Percentiles rank a stretch among this genome's conserved stretches.
These are phyloP conservation scores for Hippocampus zosterae DNA, from an alignment of 2,113 vertebrate genomes.

Conservation along the genomic window DNA sequence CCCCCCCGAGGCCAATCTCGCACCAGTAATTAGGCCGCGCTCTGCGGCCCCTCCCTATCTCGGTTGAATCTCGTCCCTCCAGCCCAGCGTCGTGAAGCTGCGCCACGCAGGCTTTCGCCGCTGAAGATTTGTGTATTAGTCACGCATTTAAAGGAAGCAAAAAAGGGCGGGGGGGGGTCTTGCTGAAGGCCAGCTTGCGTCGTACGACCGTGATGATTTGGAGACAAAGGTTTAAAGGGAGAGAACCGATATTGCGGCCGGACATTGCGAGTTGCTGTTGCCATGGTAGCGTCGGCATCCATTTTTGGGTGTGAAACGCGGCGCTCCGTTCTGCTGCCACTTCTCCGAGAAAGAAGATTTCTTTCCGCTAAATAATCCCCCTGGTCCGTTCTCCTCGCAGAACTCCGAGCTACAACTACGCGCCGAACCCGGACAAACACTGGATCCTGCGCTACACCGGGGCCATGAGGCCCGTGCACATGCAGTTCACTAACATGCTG, in stretches of 20 bases:
- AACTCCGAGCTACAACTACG: conserved; percentile 95
- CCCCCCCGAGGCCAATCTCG: conserved; percentile 49
- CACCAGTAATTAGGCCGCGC: conserved; percentile 62
- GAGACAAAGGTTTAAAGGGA: neutral
- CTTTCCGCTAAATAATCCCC: neutral
- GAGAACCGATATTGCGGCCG: neutral
- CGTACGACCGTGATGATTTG: neutral
- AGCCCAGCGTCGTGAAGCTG: conserved; percentile 62
- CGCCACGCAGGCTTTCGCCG: conserved; percentile 49
- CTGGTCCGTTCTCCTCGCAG: conserved; percentile 55
- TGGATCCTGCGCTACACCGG: conserved; percentile 97
- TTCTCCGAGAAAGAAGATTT: neutral
- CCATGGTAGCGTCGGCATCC: neutral
- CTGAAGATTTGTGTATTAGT: conserved; percentile 24
- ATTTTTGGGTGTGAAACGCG: neutral
- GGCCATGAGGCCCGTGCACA: conserved; percentile 97
- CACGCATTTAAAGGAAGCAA: neutral
- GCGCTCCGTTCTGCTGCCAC: neutral
- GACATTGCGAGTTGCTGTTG: neutral
- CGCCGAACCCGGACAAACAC: conserved; percentile 94
- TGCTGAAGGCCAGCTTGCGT: neutral
- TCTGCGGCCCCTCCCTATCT: conserved; percentile 33
- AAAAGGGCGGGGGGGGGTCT: neutral
- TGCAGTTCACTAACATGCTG: conserved; percentile 97
- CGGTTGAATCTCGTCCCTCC: conserved; percentile 50